Evolutionary conservation across 2,888 invertebrate genomes (phyloP).

Genomic region (Tipula vernalis): DNA sequence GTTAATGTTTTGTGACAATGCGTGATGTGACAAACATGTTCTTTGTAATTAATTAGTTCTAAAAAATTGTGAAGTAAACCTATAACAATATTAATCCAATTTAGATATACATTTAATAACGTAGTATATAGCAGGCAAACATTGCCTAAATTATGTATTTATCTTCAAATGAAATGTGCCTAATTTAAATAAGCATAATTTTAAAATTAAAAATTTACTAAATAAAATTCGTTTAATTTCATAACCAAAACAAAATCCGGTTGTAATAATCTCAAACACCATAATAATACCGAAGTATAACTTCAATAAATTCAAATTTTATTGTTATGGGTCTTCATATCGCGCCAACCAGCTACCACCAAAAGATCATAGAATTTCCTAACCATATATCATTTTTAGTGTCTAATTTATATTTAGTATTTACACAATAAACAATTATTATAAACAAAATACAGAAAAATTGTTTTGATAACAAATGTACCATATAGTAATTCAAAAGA

Average conservation of each 20-base stretch:
- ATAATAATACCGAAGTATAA: neutral
- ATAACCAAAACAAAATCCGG: neutral
- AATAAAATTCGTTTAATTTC: neutral
- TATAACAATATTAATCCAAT: too few relatives aligned
- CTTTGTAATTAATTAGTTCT: too few relatives aligned
- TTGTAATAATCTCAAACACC: neutral
- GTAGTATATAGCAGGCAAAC: too few relatives aligned
- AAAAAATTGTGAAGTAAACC: too few relatives aligned
- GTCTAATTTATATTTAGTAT: neutral
- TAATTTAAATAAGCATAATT: neutral
- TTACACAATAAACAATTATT: neutral
- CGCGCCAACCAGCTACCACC: neutral
- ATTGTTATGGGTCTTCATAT: neutral
- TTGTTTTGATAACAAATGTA: neutral
- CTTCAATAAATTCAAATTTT: neutral
- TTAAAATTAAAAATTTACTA: neutral
- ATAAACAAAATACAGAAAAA: neutral
- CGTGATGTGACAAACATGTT: too few relatives aligned
- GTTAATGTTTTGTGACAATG: too few relatives aligned
- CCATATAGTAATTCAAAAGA: neutral
- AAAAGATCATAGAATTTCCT: neutral
- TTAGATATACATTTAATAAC: too few relatives aligned
- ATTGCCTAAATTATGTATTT: neutral
- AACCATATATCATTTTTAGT: neutral
- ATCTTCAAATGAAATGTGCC: neutral